Evolutionary conservation across 2,797 vertebrate species (phyloP), one percentile per base, ranked within the genome.

Genomic region (Cichlasoma orientale): DNA sequence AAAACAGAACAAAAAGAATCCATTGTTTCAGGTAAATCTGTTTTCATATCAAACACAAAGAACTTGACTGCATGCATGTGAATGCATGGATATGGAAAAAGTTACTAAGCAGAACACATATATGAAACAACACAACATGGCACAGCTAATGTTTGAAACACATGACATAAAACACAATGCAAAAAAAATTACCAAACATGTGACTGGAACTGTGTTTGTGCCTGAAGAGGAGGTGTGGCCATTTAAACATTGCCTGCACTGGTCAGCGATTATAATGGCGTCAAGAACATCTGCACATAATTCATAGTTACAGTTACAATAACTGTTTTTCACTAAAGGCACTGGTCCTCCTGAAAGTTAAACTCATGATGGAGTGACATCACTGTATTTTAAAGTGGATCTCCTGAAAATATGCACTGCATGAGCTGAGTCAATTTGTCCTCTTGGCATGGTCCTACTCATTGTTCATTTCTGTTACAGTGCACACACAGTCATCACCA

Each of bases 371-470:
- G 5, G 44, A 50, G 16, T 23, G 0, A 23, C 57, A 59, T 59
- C 57, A 36, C 33, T 19, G 5, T 58, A 61, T 38, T 38, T 38
- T 23, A 38, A 14, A n/a, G 0, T 18, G 0, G 0, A 21, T 38
- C 19, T 33, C n/a, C n/a, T 36, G n/a, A 59, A 4, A 19, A 47
- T 7, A 16, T 44, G 41, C 13, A 47, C 41, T 44, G 33, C 38
- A n/a, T 61, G 58, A 41, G 12, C 21, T 29, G 25, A 56, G 4
- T 3, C 7, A 61, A 21, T 1, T 16, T 53, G 19, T 41, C 38
- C 3, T 41, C 12, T 2, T 44, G 12, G 10, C 57, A 16, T 33
- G 3, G 7, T 61, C 33, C 31, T 38, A 19, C 13, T 61, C 33
- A 21, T 41, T 2, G 59, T 25, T 7, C 7, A 63, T 16, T 23